Conservation (phyloP, 2,797 vertebrate genomes). For the Coluber constrictor region DNA sequence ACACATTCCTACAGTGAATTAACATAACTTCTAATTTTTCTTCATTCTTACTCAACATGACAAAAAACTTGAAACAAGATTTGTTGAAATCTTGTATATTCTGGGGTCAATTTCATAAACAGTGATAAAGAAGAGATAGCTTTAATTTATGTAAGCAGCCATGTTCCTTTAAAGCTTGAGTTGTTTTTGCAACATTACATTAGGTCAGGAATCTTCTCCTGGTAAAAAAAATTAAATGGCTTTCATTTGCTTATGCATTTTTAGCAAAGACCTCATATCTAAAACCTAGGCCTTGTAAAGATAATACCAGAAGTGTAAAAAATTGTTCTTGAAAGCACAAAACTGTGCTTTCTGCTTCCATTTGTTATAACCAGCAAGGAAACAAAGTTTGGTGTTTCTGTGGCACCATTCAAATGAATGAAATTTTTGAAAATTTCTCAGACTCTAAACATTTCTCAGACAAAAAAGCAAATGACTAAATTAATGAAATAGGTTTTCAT, state of each 20-base stretch:
- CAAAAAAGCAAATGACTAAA: neutral
- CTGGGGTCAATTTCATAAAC: conserved; percentile 55
- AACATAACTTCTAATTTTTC: conserved; percentile 39
- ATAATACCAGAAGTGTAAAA: conserved; percentile 8
- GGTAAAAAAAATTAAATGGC: conserved; percentile 52
- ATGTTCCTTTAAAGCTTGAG: conserved; percentile 47
- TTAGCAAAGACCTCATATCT: conserved; percentile 50
- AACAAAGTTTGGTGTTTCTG: neutral
- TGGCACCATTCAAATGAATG: neutral
- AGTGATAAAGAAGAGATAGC: conserved; percentile 14
- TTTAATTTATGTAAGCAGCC: conserved; percentile 36
- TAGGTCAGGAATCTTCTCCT: conserved; percentile 29
- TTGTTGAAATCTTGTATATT: conserved; percentile 31
- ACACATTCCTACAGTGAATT: conserved; percentile 52
- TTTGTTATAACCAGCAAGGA: neutral
- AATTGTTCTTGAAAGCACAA: conserved; percentile 17
- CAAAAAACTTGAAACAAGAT: conserved; percentile 10
- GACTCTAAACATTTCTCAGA: neutral
- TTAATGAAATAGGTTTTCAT: neutral
- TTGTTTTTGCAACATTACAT: conserved; percentile 43
- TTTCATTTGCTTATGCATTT: conserved; percentile 56
- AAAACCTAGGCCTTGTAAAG: conserved; percentile 35
- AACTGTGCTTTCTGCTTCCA: neutral
- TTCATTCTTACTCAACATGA: conserved; percentile 20
- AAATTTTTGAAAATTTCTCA: neutral